Evolutionary conservation across 2,888 invertebrate genomes (phyloP).

Genomic region (Pachycephus smyrnensis): DNA sequence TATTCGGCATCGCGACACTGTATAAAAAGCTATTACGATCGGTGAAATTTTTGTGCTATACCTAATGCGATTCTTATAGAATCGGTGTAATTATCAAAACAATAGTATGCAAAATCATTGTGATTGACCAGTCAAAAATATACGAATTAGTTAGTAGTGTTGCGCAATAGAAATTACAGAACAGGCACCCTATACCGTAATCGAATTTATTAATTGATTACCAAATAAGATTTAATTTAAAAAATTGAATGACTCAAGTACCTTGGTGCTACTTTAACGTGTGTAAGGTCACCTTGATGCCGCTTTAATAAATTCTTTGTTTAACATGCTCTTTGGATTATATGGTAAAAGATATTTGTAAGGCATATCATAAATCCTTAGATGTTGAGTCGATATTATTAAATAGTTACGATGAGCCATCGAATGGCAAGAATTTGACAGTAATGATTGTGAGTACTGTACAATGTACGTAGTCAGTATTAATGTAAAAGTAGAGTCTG

Average conservation of each 20-base stretch:
- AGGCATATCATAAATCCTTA: neutral
- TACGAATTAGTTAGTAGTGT: neutral
- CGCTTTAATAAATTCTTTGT: neutral
- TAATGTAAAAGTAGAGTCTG: neutral
- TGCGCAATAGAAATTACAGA: neutral
- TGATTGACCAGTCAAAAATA: neutral
- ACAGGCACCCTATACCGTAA: neutral
- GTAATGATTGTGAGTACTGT: neutral
- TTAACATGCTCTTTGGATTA: neutral
- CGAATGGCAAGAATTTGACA: neutral
- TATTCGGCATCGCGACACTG: neutral
- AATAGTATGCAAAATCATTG: too few relatives aligned
- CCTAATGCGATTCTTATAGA: too few relatives aligned
- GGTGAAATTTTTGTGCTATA: neutral
- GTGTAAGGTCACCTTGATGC: neutral
- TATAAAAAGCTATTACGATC: neutral
- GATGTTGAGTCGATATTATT: neutral
- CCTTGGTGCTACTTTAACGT: neutral
- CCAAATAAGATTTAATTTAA: neutral
- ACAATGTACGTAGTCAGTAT: neutral
- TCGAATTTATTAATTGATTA: neutral
- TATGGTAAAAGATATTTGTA: neutral
- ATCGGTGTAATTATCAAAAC: too few relatives aligned
- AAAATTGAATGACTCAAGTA: slow-evolving; percentile 1
- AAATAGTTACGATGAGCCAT: neutral